These are phyloP conservation scores for Saguinus imperator DNA, from an alignment of 2,113 vertebrate genomes.

Conservation along the genomic window DNA sequence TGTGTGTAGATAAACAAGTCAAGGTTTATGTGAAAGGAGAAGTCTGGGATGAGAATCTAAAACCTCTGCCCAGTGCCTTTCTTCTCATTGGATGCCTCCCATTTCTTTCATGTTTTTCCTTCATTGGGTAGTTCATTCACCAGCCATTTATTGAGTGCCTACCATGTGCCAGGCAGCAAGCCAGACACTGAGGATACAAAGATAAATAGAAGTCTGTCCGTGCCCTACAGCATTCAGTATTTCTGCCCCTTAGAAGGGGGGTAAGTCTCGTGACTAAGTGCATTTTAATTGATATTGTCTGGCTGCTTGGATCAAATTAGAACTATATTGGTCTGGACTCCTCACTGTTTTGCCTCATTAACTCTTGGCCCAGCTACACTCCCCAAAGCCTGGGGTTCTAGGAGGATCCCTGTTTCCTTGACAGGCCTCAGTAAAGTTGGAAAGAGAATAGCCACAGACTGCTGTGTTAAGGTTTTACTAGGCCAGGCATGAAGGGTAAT, in stretches of 20 bases:
- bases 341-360: not conserved
- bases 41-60: not conserved
- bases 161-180: slow-evolving; percentile 73
- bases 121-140: slow-evolving; percentile 57
- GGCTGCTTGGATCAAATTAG: slow-evolving; percentile 38
- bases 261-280: slow-evolving; percentile 58
- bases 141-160: slow-evolving; percentile 71
- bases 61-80: slow-evolving; percentile 31
- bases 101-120: slow-evolving; percentile 55
- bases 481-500: too few relatives aligned
- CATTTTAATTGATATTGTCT: slow-evolving; percentile 65
- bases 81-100: not conserved
- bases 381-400: not conserved
- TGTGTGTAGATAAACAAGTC: not conserved
- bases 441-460: not conserved
- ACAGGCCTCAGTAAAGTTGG: not conserved
- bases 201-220: slow-evolving; percentile 72
- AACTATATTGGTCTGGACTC: not conserved
- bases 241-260: slow-evolving; percentile 27
- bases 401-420: not conserved
- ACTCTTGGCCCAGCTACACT: not conserved
- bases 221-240: slow-evolving; percentile 43
- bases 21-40: slow-evolving; percentile 4
- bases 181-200: slow-evolving; percentile 65
- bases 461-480: not conserved